Percentiles rank a stretch among this genome's conserved stretches.
Evolutionary conservation across 64 coral and sea anemone species (phyloP).

Genomic region (Stylophora pistillata): DNA sequence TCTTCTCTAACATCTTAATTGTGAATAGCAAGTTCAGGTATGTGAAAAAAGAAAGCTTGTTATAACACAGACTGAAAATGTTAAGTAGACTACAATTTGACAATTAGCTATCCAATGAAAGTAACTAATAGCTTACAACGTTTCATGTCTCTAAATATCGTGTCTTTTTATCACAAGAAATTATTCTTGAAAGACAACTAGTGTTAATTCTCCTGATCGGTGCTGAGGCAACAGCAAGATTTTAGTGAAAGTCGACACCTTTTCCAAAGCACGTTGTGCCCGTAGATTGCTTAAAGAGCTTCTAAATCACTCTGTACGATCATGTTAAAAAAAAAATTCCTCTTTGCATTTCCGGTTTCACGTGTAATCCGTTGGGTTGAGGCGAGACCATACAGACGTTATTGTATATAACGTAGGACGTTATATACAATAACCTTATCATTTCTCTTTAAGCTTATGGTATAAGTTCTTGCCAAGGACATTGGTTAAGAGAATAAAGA

Average conservation of each 20-base stretch:
- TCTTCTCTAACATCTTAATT: background rate
- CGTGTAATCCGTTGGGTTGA: background rate
- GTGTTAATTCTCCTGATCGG: background rate
- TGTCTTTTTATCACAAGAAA: background rate
- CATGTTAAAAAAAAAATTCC: background rate
- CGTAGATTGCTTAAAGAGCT: constrained; percentile 25
- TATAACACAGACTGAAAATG: background rate
- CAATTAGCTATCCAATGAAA: constrained; percentile 8
- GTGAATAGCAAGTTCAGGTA: background rate
- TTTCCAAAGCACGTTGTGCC: constrained; percentile 35
- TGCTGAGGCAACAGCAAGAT: constrained; percentile 33
- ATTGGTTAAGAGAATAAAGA: too few relatives aligned
- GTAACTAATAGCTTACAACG: background rate
- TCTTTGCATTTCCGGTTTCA: constrained; percentile 18
- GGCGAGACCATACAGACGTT: background rate
- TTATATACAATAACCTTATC: too few relatives aligned
- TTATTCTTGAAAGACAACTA: background rate
- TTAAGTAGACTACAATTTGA: constrained; percentile 2
- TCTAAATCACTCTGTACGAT: constrained; percentile 15
- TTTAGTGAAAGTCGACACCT: constrained; percentile 47
- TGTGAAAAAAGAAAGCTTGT: background rate
- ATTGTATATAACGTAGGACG: background rate
- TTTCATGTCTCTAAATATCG: background rate
- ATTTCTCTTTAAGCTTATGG: too few relatives aligned
- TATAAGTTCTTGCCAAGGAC: too few relatives aligned